Evolutionary conservation across 2,888 invertebrate genomes (phyloP).

Genomic region (Linnaemya tessellans): DNA sequence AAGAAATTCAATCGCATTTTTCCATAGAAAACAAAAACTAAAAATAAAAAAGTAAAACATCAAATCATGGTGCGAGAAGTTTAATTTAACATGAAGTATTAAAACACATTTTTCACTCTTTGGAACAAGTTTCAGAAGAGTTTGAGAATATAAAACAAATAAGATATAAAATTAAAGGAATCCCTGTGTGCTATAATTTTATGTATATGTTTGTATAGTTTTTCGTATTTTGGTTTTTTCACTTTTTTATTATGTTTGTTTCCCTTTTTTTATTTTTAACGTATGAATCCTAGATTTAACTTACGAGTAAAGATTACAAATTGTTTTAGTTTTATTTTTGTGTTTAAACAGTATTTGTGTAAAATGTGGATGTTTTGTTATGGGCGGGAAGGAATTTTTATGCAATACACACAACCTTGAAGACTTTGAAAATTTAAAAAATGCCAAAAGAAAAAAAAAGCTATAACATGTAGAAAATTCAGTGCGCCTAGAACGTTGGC

Average conservation of each 20-base stretch:
- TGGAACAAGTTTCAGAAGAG: neutral
- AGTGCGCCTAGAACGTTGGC: neutral
- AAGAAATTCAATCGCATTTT: constrained; percentile 45
- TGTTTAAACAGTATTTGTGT: constrained; percentile 23
- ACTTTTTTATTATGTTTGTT: constrained; percentile 51
- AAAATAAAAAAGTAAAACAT: neutral
- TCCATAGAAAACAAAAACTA: constrained; percentile 3
- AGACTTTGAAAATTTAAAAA: constrained; percentile 2
- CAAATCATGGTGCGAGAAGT: neutral
- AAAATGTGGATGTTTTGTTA: neutral
- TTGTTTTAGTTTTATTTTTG: constrained; percentile 42
- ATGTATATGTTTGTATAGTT: constrained; percentile 35
- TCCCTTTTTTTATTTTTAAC: constrained; percentile 54
- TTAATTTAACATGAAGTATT: neutral
- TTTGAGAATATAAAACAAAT: constrained; percentile 12
- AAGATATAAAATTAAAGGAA: constrained; percentile 54
- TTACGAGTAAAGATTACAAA: constrained; percentile 68
- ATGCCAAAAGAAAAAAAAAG: neutral
- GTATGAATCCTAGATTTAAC: constrained; percentile 69
- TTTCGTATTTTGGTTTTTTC: constrained; percentile 11
- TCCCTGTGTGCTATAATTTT: constrained; percentile 52
- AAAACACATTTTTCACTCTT: neutral
- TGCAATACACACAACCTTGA: constrained; percentile 30
- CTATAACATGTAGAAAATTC: too few species aligned
- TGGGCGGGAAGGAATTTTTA: constrained; percentile 21